Conservation (phyloP, 2,888 invertebrate genomes). For the Galerucella calmariensis region DNA sequence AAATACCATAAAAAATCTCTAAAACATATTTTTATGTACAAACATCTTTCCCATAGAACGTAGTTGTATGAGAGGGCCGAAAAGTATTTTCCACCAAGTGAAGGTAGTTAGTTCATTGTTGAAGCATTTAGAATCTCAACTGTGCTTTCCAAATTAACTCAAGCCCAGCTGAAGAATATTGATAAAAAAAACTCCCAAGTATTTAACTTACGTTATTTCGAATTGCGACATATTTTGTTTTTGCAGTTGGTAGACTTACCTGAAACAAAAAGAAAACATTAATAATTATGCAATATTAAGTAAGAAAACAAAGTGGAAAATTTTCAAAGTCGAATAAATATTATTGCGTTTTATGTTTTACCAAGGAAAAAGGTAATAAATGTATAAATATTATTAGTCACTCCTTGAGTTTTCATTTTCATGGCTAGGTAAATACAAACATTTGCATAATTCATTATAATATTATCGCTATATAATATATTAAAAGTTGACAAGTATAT, state of each 20-base stretch:
- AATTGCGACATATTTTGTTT: neutral
- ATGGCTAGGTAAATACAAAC: constrained; percentile 1
- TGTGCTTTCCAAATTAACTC: no score
- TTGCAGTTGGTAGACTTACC: neutral
- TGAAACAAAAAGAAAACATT: constrained; percentile 10
- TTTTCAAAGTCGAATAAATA: neutral
- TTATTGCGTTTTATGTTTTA: neutral
- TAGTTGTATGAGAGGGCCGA: no score
- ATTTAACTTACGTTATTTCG: neutral
- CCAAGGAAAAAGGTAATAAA: neutral
- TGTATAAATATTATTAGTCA: neutral
- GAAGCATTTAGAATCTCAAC: no score
- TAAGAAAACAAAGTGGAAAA: neutral
- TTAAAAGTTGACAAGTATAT: no score
- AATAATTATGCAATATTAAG: neutral
- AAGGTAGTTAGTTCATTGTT: no score
- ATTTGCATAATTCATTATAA: neutral
- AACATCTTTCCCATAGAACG: no score
- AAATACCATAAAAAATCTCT: no score
- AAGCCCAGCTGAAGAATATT: no score
- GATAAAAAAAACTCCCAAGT: neutral
- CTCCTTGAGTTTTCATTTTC: neutral
- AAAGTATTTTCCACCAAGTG: no score
- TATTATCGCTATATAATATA: neutral
- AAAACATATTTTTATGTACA: no score